Evolutionary conservation across 2,797 vertebrate genomes (phyloP), one percentile per base, ranked within the genome.

Genomic region (Brachyalestes nurse): DNA sequence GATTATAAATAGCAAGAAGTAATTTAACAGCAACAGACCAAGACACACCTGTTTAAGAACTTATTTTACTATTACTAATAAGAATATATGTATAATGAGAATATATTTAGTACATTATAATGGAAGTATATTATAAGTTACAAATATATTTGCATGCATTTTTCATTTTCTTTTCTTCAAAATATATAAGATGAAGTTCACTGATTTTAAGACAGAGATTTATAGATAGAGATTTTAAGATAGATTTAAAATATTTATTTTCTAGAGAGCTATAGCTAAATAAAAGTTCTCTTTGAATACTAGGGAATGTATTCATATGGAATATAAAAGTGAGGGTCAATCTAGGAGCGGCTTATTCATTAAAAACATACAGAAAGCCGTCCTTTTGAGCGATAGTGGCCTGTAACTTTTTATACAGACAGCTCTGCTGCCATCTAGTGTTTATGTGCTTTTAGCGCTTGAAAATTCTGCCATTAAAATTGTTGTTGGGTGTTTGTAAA

Each of bases 371-470:
- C 17, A 42, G 42, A 23, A 7, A 53, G 69, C 21, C 2, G 10
- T 62, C 1, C 10, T 10, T 34, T 40, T 64, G 16, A 7, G 28
- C 7, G 57, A 8, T 2, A 49, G 38, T 23, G 40, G 47, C 1
- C 28, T 2, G 6, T 10, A 51, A 64, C 9, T 7, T 55, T 42
- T 67, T 23, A 58, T 40, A 60, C 42, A 8, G 47, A 73, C 8
- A 0, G 53, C 34, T 73, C 61, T 78, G 81, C 69, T 82, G 75
- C 75, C 76, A 77, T 78, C 76, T 72, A 82, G 80, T 82, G 79
- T 42, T 80, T 47, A 3, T 28, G 7, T 70, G 4, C 14, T 45
- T 61, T 61, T 28, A 69, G 25, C 76, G 72, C 5, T 0, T 62
- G 9, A 25, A 25, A 16, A 49, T 6, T 5, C 42, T 49, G 42